A percentile compares a stretch with the other conserved stretches of the same genome.
These are phyloP conservation scores for Apodemus speciosus DNA, from an alignment of 2,113 vertebrate genomes.

Conservation along the genomic window DNA sequence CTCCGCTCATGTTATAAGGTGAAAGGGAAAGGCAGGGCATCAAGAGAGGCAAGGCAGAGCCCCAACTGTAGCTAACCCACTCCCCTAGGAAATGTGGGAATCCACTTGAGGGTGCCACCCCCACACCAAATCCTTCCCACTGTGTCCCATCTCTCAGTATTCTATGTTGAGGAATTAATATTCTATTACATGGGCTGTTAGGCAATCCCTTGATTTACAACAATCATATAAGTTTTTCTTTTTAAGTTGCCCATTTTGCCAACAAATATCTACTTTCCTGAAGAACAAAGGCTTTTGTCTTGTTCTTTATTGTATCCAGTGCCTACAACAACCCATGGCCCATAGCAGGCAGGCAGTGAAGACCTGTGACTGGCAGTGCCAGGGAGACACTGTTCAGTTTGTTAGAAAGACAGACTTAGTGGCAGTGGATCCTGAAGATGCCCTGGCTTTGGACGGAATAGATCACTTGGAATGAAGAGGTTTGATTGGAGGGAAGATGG, in stretches of 20 bases:
- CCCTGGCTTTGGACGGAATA: neutral
- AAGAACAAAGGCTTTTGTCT: neutral
- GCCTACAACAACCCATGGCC: neutral
- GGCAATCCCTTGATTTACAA: neutral
- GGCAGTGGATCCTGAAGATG: neutral
- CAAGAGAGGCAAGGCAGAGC: neutral
- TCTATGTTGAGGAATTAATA: neutral
- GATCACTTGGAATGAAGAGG: neutral
- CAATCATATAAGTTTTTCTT: neutral
- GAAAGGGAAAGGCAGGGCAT: neutral
- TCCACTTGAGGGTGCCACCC: too few relatives aligned
- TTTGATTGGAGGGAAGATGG: neutral
- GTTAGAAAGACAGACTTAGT: constrained; percentile 34
- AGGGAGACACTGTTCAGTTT: neutral
- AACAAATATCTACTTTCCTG: neutral
- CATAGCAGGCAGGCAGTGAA: neutral
- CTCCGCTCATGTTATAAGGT: neutral
- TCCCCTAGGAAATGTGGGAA: neutral
- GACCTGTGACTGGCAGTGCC: neutral
- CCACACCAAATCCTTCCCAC: neutral
- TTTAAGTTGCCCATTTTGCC: neutral
- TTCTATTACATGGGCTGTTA: neutral
- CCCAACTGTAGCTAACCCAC: neutral
- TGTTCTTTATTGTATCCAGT: neutral
- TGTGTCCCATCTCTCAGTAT: neutral